Evolutionary conservation across 1,140 invertebrate genomes (phyloP).

Genomic region (Drosophila murphyi): DNA sequence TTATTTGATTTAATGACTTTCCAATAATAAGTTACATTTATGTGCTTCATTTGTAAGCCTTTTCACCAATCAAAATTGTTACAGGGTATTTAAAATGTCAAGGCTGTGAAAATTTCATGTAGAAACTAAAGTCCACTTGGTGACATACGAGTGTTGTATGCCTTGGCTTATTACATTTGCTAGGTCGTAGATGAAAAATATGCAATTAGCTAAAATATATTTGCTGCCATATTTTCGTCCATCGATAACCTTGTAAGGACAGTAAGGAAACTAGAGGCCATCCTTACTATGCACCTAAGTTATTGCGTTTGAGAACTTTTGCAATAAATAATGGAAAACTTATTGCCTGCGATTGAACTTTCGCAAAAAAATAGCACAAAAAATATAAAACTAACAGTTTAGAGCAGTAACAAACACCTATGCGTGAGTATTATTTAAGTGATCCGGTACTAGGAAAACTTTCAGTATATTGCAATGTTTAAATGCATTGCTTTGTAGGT

Average conservation of each 20-base stretch:
- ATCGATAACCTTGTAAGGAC: background rate
- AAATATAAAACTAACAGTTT: background rate
- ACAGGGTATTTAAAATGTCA: conserved; percentile 46
- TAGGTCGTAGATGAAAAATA: conserved; percentile 33
- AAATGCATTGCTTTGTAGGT: too few relatives aligned
- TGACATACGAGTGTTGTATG: conserved; percentile 27
- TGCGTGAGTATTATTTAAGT: conserved; percentile 7
- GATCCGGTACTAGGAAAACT: background rate
- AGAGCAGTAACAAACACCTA: conserved; percentile 8
- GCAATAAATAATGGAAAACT: conserved; percentile 55
- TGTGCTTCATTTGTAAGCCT: background rate
- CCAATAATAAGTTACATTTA: too few relatives aligned
- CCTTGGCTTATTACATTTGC: conserved; percentile 32
- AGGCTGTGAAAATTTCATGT: conserved; percentile 46
- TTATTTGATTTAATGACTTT: background rate
- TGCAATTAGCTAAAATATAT: conserved; percentile 73
- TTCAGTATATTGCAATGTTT: background rate
- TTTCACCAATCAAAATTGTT: background rate
- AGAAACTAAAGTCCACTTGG: conserved; percentile 27
- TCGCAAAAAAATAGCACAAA: background rate
- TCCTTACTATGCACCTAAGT: conserved; percentile 21
- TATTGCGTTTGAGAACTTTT: conserved; percentile 39
- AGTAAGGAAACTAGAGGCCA: background rate
- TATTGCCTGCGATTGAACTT: conserved; percentile 30
- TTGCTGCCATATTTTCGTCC: conserved; percentile 27